Conservation (phyloP, 2,888 invertebrate genomes). For the Microchrysa polita region DNA sequence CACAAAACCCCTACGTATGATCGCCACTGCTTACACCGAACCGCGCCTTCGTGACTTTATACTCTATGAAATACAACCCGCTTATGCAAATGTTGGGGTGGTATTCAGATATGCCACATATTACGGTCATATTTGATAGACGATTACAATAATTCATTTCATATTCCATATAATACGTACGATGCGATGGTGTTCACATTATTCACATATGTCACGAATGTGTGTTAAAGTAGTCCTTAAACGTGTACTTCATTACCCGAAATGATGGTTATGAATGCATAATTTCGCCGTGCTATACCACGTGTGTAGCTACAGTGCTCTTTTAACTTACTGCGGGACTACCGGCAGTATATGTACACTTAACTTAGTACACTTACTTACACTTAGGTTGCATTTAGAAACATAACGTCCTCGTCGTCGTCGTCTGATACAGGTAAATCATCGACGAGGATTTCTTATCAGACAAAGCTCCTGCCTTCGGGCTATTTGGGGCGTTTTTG, state of each 20-base stretch:
- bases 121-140: slow-evolving; percentile 42
- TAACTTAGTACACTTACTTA: not conserved
- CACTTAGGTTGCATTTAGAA: slow-evolving; percentile 13
- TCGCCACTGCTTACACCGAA: too few relatives aligned
- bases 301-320: not conserved
- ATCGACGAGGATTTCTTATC: not conserved
- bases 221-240: slow-evolving; percentile 44
- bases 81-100: slow-evolving; percentile 27
- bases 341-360: too few relatives aligned
- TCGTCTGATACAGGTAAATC: not conserved
- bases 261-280: slow-evolving; percentile 44
- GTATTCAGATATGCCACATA: slow-evolving; percentile 15
- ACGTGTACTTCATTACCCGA: slow-evolving; percentile 42
- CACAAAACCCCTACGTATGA: too few relatives aligned
- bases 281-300: slow-evolving; percentile 28
- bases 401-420: too few relatives aligned
- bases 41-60: too few relatives aligned
- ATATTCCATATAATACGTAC: not conserved
- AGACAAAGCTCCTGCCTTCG: slow-evolving; percentile 25
- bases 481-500: slow-evolving; percentile 20
- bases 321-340: not conserved
- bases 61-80: not conserved
- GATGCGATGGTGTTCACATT: slow-evolving; percentile 36
- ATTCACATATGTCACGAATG: slow-evolving; percentile 39
- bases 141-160: slow-evolving; percentile 40